Evolutionary conservation across 2,888 invertebrate genomes (phyloP), one percentile per base, ranked within the genome.

Genomic region (Drosophila sordidapex): DNA sequence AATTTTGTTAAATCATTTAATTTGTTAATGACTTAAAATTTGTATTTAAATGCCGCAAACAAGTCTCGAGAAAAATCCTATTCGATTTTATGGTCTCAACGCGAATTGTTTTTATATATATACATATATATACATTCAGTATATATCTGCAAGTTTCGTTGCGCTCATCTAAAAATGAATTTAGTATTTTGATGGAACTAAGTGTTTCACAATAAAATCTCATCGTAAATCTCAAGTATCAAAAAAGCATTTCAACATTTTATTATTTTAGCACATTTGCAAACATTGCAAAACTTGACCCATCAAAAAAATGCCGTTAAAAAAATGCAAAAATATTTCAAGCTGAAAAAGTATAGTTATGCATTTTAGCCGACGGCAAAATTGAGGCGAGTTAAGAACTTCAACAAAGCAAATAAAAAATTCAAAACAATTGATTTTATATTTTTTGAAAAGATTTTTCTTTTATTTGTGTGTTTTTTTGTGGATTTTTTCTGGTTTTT

Each of bases 371-470:
- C 77, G 81, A 29, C 71, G 77, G 76, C 54, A 38, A 65, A 73
- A n/a, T 35, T 36, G 1, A 21, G 15, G 0, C 10, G 2, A 27
- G 38, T 29, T 38, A 27, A 40, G 40, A 46, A 38, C 27, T 10
- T 11, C n/a, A 35, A 54, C n/a, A 36, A 74, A 49, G 33, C n/a
- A 52, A 76, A 71, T 46, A 74, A 29, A 40, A 27, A 13, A 57
- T 57, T 5, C 21, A 40, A 70, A 82, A 82, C 70, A 56, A 51
- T 58, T 48, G 15, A 8, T 68, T 77, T 69, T 54, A 61, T 79
- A 62, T 72, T 90, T 89, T 87, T 87, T 88, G 87, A 86, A 90
- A 90, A 90, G 89, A 88, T 73, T 90, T 86, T 90, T 90, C 79
- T 87, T 90, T 87, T 90, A 83, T 90, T 90, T 88, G 86, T 84